Conservation (phyloP, 2,113 vertebrate genomes). For the Aviceda subcristata region DNA sequence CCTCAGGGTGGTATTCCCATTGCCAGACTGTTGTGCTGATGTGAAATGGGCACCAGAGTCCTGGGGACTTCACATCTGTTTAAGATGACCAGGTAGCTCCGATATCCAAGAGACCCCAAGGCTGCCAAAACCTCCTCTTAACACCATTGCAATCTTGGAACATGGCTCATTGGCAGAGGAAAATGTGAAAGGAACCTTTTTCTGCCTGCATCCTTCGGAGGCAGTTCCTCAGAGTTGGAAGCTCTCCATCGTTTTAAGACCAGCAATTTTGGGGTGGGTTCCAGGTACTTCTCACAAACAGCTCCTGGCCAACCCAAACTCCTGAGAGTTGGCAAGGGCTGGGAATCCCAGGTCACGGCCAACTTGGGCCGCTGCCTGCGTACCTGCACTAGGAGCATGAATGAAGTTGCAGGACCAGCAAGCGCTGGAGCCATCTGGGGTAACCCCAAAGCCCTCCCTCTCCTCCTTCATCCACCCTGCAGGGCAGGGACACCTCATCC, state of each 20-base stretch:
- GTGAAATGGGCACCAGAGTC: neutral
- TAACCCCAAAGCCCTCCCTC: neutral
- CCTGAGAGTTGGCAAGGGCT: neutral
- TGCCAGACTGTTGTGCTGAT: neutral
- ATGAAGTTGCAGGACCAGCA: neutral
- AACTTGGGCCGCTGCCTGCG: fast-evolving
- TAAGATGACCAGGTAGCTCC: neutral
- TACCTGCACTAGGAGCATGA: neutral
- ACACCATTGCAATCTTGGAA: fast-evolving
- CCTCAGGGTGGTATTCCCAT: neutral
- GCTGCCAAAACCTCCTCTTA: neutral
- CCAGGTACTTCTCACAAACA: neutral
- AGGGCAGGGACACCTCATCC: neutral
- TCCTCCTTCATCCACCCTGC: neutral
- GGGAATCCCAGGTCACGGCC: neutral
- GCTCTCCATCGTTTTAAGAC: neutral
- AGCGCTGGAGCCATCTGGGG: neutral
- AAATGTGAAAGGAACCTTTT: neutral
- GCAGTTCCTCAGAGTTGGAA: neutral
- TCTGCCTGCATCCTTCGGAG: neutral
- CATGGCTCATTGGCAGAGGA: fast-evolving
- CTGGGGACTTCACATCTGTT: neutral
- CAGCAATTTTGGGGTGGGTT: neutral
- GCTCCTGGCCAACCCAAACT: neutral
- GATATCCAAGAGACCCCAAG: neutral